Base-by-base conservation (phyloP, 2,797 vertebrate species). In the Aulostomus chinensis region DNA sequence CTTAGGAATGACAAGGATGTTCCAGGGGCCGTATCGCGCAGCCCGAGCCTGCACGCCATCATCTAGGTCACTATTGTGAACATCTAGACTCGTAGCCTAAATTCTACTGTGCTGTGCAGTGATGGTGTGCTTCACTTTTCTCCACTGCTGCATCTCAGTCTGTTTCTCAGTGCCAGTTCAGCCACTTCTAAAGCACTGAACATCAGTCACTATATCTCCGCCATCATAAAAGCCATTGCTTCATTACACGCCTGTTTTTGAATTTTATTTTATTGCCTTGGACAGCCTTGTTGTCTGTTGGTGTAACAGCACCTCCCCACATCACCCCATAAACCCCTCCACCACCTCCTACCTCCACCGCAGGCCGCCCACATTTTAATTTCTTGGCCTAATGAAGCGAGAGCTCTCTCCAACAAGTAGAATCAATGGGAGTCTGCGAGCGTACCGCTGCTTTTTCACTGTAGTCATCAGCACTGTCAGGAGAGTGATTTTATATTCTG, bases 341-440 rank as follows among this genome's bases (percentile, higher is more conserved):
- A 10, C 61, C 39, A 20, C 52, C 62, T 62, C 60, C 71, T 55
- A 50, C 53, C 62, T 62, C 56, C 76, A 37, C 68, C 47, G 10
- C 68, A 72, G 66, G 79, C 80, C 59, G 16, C 75, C 78, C 70
- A 71, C 77, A 78, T 91, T 89, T 91, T 89, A 89, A 91, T 91
- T 91, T 91, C 86, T 89, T 89, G 88, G 88, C 86, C 86, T 91
- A 91, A 90, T 92, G 90, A 92, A 90, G 84, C 86, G 67, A 49
- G 65, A 75, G 68, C 66, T 54, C 56, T 58, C 63, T 60, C 58
- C 50, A 45, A 29, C 56, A 74, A 81, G 64, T 71, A 30, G 67
- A 88, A 82, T 87, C 82, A 77, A 78, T 76, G 78, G 77, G 70
- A 66, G 59, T 58, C 76, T 81, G 68, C 40, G 17, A 74, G 68